Conservation (phyloP, 2,797 vertebrate species). For the Amblyraja radiata region DNA sequence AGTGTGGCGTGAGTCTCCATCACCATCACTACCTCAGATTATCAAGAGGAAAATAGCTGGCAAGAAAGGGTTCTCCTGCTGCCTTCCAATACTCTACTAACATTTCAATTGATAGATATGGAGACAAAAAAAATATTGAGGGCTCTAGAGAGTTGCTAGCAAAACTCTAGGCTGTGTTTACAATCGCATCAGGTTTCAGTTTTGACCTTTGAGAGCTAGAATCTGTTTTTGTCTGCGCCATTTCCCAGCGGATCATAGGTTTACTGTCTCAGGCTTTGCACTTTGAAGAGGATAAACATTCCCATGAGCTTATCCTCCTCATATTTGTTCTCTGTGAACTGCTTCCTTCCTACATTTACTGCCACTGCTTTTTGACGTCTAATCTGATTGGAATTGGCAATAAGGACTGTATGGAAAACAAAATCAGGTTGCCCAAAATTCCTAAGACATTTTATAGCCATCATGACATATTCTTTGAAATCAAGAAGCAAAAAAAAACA, state of each 20-base stretch:
- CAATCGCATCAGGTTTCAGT: neutral
- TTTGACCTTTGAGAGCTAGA: neutral
- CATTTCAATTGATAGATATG: neutral
- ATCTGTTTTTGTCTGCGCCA: neutral
- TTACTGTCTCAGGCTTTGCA: neutral
- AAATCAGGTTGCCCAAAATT: neutral
- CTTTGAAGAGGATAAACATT: neutral
- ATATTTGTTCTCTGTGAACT: neutral
- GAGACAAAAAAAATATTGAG: neutral
- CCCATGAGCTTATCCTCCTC: neutral
- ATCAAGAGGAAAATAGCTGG: neutral
- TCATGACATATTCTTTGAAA: neutral
- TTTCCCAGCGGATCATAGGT: neutral
- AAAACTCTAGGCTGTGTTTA: neutral
- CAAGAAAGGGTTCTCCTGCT: neutral
- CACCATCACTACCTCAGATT: neutral
- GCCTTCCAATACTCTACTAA: neutral
- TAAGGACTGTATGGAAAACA: neutral
- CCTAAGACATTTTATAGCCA: neutral
- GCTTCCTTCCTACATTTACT: neutral
- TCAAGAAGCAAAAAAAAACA: neutral
- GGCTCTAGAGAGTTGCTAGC: neutral
- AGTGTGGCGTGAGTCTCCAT: too few relatives aligned
- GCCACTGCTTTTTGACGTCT: neutral
- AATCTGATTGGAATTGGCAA: neutral